phyloP scores from a whole-genome alignment of 2,888 invertebrate genomes.

The Lampropteryx suffumata region DNA sequence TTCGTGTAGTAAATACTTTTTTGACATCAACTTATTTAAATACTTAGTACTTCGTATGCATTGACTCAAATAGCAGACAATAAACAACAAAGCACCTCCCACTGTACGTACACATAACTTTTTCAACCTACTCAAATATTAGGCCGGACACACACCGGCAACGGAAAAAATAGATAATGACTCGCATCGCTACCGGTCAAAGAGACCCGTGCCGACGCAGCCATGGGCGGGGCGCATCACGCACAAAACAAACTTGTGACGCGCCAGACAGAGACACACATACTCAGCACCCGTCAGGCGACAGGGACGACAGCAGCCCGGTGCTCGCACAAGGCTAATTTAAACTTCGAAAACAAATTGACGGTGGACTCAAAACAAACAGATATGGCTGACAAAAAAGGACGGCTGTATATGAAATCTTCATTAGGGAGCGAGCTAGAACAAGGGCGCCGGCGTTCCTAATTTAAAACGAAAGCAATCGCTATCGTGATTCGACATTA shows the following conservation, averaged over 20 bases:
- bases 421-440: slow-evolving; percentile 70
- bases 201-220: slow-evolving; percentile 64
- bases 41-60: background rate
- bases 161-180: slow-evolving; percentile 75
- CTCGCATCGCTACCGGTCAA: slow-evolving; percentile 77
- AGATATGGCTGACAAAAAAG: slow-evolving; percentile 80
- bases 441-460: slow-evolving; percentile 61
- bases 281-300: slow-evolving; percentile 27
- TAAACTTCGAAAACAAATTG: slow-evolving; percentile 79
- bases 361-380: slow-evolving; percentile 80
- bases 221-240: slow-evolving; percentile 78
- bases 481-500: slow-evolving; percentile 72
- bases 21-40: too few relatives aligned
- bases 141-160: slow-evolving; percentile 71
- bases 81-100: slow-evolving; percentile 66
- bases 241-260: slow-evolving; percentile 78
- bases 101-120: slow-evolving; percentile 59
- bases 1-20: too few relatives aligned
- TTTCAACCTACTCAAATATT: slow-evolving; percentile 76
- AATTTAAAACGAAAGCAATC: slow-evolving; percentile 68
- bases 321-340: slow-evolving; percentile 72
- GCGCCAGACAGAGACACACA: slow-evolving; percentile 58
- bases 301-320: slow-evolving; percentile 56
- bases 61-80: slow-evolving; percentile 38
- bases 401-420: slow-evolving; percentile 73